phyloP scores from a whole-genome alignment of 2,113 vertebrate genomes.

The Limanda limanda region DNA sequence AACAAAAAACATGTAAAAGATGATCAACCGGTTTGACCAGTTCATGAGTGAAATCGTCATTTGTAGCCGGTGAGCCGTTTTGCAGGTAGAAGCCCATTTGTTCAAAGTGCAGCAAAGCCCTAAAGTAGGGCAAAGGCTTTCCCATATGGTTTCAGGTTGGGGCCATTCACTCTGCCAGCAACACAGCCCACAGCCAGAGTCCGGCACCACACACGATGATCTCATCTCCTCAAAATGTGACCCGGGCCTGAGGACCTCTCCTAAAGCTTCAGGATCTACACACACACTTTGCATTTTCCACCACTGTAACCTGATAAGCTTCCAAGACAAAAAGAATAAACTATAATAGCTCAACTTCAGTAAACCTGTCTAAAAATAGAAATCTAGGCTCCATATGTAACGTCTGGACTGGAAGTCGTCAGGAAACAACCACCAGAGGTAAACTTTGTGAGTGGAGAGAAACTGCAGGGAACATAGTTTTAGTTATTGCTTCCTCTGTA shows the following conservation, averaged over 20 bases:
- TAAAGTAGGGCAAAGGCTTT: conserved; percentile 49
- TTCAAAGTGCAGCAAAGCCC: background rate
- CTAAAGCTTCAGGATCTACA: conserved; percentile 34
- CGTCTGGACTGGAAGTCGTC: conserved; percentile 4
- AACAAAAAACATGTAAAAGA: conserved; percentile 26
- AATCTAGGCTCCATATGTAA: background rate
- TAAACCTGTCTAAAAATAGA: conserved; percentile 25
- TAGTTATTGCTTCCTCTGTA: conserved; percentile 45
- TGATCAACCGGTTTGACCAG: conserved; percentile 68
- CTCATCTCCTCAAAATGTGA: conserved; percentile 74
- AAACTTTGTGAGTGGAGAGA: conserved; percentile 2
- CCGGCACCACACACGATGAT: conserved; percentile 58
- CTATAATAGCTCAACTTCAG: conserved; percentile 3
- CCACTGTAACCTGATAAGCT: conserved; percentile 25
- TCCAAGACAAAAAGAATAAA: conserved; percentile 6
- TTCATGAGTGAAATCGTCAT: conserved; percentile 32
- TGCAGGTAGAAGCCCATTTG: conserved; percentile 1
- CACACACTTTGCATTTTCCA: conserved; percentile 29
- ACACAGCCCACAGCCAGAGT: conserved; percentile 35
- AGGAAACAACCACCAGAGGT: conserved; percentile 16
- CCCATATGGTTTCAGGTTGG: conserved; percentile 46
- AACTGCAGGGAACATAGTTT: conserved; percentile 39
- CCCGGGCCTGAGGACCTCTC: conserved; percentile 47
- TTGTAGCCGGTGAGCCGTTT: conserved; percentile 9
- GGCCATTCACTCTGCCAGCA: conserved; percentile 41